Percentiles rank a stretch among this genome's conserved stretches.
Evolutionary conservation across 2,797 vertebrate genomes (phyloP).

Genomic region (Anguilla anguilla): DNA sequence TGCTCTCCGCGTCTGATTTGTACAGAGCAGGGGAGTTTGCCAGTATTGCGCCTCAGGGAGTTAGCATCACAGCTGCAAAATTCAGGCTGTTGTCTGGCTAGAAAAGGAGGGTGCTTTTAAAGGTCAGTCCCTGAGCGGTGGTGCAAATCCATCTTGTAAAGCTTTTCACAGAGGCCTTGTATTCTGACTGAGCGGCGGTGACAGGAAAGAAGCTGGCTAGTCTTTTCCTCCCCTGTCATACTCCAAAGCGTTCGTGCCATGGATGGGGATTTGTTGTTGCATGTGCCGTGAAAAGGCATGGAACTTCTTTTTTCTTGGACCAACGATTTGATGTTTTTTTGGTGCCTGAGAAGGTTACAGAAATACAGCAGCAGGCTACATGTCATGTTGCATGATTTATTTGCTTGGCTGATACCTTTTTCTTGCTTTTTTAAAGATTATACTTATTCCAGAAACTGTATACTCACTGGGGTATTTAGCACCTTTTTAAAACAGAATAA

Average conservation of each 20-base stretch:
- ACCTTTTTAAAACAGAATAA: not conserved
- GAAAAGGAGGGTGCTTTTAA: not conserved
- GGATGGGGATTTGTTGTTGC: not conserved
- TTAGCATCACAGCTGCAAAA: not conserved
- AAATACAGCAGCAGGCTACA: not conserved
- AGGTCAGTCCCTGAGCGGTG: not conserved
- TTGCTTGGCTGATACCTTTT: conserved; percentile 4
- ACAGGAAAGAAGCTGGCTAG: not conserved
- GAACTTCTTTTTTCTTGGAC: not conserved
- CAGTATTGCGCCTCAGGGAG: not conserved
- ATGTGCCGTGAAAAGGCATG: not conserved
- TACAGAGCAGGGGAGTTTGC: not conserved
- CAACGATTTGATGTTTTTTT: not conserved
- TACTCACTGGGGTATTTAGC: not conserved
- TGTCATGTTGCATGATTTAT: conserved; percentile 3
- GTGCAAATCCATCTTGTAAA: not conserved
- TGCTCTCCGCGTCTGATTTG: not conserved
- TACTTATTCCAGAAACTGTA: not conserved
- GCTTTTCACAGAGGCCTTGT: not conserved
- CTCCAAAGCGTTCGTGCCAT: not conserved
- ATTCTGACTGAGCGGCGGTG: too few species aligned
- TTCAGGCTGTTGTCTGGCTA: not conserved
- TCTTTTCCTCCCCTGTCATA: not conserved
- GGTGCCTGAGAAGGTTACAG: not conserved
- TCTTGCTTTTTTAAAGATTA: not conserved